Conservation (phyloP, 1,140 invertebrate genomes). For the Octopus sinensis region DNA sequence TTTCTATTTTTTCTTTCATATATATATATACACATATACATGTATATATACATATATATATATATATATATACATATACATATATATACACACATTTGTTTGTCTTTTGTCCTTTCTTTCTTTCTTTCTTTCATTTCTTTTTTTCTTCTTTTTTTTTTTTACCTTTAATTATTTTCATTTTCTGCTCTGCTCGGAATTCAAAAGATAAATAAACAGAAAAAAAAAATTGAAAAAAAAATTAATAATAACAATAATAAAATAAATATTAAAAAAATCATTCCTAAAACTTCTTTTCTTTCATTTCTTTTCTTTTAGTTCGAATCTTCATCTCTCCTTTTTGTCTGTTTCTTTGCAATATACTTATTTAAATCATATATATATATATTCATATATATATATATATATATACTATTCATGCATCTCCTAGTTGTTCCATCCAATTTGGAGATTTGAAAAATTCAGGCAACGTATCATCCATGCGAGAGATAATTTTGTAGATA, state of each 20-base stretch:
- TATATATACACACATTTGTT: constrained; percentile 23
- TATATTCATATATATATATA: neutral
- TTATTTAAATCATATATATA: neutral
- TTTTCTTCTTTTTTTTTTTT: neutral
- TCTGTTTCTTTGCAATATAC: neutral
- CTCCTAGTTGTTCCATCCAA: constrained; percentile 92
- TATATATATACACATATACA: constrained; percentile 24
- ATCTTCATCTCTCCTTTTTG: neutral
- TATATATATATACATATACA: constrained; percentile 25
- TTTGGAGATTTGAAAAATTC: constrained; percentile 99
- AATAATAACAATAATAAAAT: neutral
- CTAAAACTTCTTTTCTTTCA: neutral
- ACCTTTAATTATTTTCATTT: neutral
- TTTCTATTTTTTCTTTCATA: constrained; percentile 13
- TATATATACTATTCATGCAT: constrained; percentile 23
- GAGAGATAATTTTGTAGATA: constrained; percentile 99
- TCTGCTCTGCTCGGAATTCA: neutral
- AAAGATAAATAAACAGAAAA: neutral
- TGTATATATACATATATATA: constrained; percentile 23
- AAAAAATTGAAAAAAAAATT: neutral
- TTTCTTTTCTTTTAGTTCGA: neutral
- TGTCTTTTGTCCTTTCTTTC: neutral
- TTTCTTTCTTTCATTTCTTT: neutral
- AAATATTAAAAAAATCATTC: neutral
- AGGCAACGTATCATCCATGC: constrained; percentile 95